Base-by-base conservation (phyloP, 2,888 invertebrate species). In the Phyllotreta cruciferae region DNA sequence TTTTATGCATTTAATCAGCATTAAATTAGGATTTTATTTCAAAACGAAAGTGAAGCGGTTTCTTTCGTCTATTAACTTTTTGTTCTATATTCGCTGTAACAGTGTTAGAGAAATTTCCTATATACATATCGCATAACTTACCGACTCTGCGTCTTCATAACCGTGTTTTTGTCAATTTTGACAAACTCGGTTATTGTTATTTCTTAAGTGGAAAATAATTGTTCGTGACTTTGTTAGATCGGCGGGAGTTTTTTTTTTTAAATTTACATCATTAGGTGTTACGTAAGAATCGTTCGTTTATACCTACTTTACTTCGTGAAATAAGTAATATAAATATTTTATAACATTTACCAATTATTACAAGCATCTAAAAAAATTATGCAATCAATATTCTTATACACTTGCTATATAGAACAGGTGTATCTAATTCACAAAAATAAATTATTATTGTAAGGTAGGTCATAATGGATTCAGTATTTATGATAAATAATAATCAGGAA, bases 21-120 rank as follows among this genome's bases (percentile, higher is more conserved):
- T 69, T 68, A 71, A 71, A 71, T 71, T 70, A 65, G 66, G 63
- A 67, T 68, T 50, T 70, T 69, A 70, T 69, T 66, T 69, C 66
- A 64, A 65, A 68, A 69, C 56, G 70, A 71, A 70, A 71, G 69
- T 68, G 44, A 62, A 60, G 44, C 60, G 63, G 57, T 56, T 67
- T 64, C 53, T 62, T 56, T 58, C 56, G 57, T 54, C 62, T 64
- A 64, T 64, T 58, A 63, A 63, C 37, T 58, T 66, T 66, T 66
- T 58, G 52, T 62, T 45, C 44, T 13, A 41, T 55, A 44, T 13
- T 55, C 0, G 34, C 36, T 37, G 56, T 7, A 56, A 37, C 45
- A 37, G 13, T 34, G 34, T 56, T 44, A 56, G 42, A 36, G 55
- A 56, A 56, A 56, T 35, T 56, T 13, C 11, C 36, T 56, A 56